Base-by-base conservation (phyloP, 2,797 vertebrate species). In the Gymnothorax javanicus region DNA sequence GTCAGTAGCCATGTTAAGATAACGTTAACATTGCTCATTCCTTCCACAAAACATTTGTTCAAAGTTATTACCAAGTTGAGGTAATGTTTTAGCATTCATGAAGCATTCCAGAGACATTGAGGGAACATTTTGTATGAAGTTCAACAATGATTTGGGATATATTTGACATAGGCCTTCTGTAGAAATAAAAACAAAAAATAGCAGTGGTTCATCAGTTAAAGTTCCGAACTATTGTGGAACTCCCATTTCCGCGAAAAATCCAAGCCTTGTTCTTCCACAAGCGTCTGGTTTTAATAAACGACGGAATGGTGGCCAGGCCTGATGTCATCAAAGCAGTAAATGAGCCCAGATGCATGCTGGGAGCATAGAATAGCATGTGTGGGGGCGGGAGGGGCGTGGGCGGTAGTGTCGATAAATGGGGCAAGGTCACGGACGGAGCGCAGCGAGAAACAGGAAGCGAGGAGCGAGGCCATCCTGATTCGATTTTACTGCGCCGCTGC, bases 291-390 rank as follows among this genome's bases (percentile, higher is more conserved):
- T 83, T 86, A 77, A 83, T 84, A 79, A 84, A 56, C 58, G 43
- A 75, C 69, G 84, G 59, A 57, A 25, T 25, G 25, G 23, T 43
- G 79, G 69, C 86, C 52, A 86, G 84, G 77, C 27, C 64, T 56
- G 67, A 81, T 79, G 85, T 62, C 33, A 60, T 86, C 57, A 52
- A 62, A 23, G 71, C 56, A 33, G 69, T 12, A 91, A 90, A 90
- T 88, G 82, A 89, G 90, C 27, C 67, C 59, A 85, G 87, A 87
- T 91, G 88, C 88, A 89, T 91, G 91, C 60, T 92, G 91, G 89
- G 89, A 91, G 56, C 27, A 87, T 88, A 86, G 89, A 83, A 89
- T 13, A 87, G 85, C 58, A 83, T 85, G 82, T 86, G 59, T 25
- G 64, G 64, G 64, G 86, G 54, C 52, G 84, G 71, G 23, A 13